Evolutionary conservation across 2,797 vertebrate genomes (phyloP).

Genomic region (Cygnus olor): DNA sequence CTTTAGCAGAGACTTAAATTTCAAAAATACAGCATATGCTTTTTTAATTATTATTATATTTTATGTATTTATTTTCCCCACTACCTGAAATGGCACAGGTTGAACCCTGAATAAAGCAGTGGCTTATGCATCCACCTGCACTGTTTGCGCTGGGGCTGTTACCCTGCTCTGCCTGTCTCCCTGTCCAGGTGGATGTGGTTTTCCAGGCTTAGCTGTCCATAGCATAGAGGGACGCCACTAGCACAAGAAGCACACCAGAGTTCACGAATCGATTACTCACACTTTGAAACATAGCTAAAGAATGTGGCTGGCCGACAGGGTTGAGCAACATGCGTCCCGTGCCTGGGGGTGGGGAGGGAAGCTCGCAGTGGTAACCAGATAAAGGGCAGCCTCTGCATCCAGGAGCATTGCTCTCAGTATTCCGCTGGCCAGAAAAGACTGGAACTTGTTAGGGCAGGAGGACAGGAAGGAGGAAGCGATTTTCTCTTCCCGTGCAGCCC

Average conservation of each 20-base stretch:
- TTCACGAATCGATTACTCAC: neutral
- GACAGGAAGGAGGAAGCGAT: neutral
- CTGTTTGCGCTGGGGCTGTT: neutral
- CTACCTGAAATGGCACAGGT: neutral
- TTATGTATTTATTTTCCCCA: neutral
- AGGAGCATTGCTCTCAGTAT: neutral
- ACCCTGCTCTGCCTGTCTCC: neutral
- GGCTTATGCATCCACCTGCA: neutral
- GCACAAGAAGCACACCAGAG: neutral
- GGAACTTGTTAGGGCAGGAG: neutral
- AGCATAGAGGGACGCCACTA: too few relatives aligned
- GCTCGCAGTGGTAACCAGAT: neutral
- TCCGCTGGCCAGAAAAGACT: neutral
- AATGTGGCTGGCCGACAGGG: neutral
- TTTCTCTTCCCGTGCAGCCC: neutral
- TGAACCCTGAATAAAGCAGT: neutral
- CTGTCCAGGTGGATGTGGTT: neutral
- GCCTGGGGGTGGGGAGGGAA: neutral
- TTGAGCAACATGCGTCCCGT: neutral
- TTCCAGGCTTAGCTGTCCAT: neutral
- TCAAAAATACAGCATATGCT: accelerated
- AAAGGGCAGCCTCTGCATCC: neutral
- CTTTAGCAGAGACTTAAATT: neutral
- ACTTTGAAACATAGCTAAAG: neutral
- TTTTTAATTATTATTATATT: neutral